Conservation (phyloP, 2,113 vertebrate species). For the Pteruthius melanotis region DNA sequence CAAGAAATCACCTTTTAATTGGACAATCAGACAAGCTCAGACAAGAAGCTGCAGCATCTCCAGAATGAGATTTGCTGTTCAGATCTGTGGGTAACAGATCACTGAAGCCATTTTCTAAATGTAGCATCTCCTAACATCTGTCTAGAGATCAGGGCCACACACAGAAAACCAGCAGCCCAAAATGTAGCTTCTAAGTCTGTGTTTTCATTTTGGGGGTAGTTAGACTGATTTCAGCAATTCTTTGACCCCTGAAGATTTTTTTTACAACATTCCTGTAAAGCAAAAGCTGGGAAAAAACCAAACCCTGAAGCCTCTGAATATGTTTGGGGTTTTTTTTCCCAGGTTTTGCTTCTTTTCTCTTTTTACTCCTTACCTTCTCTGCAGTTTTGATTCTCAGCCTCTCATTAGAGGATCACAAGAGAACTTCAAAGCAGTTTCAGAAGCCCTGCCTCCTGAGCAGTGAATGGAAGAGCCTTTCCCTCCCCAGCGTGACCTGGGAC, state of each 20-base stretch:
- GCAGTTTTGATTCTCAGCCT: neutral
- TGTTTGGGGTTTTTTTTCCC: rapidly evolving
- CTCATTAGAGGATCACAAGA: neutral
- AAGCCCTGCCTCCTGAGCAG: neutral
- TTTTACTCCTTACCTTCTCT: neutral
- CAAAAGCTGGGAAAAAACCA: neutral
- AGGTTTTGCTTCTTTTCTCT: neutral
- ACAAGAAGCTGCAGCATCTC: neutral
- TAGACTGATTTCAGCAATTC: neutral
- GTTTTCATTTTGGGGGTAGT: neutral
- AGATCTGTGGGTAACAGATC: neutral
- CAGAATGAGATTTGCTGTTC: neutral
- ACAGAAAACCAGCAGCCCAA: neutral
- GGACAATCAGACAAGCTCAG: neutral
- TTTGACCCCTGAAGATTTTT: neutral
- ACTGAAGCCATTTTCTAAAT: neutral
- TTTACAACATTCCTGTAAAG: neutral
- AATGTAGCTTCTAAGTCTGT: neutral
- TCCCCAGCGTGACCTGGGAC: neutral
- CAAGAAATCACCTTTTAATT: constrained; percentile 21
- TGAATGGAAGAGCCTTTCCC: neutral
- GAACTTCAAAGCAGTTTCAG: neutral
- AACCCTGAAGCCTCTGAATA: neutral
- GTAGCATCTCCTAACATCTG: neutral
- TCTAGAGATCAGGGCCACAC: neutral